These are phyloP conservation scores for Acrobasis repandana DNA, from an alignment of 2,888 invertebrate genomes.

Conservation along the genomic window DNA sequence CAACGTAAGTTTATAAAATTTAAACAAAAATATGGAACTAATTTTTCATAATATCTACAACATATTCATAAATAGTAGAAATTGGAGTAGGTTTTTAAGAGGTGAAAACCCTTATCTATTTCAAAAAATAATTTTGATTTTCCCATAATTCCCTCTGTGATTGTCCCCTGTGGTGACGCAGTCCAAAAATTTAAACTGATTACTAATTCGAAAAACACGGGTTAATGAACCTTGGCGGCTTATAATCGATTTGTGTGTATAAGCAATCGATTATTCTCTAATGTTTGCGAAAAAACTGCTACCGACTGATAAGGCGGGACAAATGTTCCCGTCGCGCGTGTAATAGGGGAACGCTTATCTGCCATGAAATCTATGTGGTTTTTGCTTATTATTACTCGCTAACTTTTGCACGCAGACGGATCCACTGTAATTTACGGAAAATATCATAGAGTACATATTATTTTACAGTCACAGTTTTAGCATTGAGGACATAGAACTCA, in stretches of 20 bases:
- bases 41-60: too few species aligned
- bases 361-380: constrained; percentile 44
- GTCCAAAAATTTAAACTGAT: too few species aligned
- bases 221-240: neutral
- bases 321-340: constrained; percentile 44
- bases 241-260: constrained; percentile 1
- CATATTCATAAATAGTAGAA: too few species aligned
- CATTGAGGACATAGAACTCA: too few species aligned
- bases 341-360: constrained; percentile 53
- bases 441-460: neutral
- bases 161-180: too few species aligned
- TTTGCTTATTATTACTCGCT: constrained; percentile 38
- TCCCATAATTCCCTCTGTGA: too few species aligned
- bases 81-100: too few species aligned
- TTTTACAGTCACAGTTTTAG: too few species aligned
- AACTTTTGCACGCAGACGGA: neutral
- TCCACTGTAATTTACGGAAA: neutral
- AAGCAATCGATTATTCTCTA: constrained; percentile 11
- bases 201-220: neutral
- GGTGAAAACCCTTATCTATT: too few species aligned
- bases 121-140: too few species aligned
- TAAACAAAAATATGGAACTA: too few species aligned
- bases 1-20: too few species aligned
- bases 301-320: constrained; percentile 57
- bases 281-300: constrained; percentile 46